phyloP scores from a whole-genome alignment of 1,140 invertebrate genomes.

The Brachionus sp. region DNA sequence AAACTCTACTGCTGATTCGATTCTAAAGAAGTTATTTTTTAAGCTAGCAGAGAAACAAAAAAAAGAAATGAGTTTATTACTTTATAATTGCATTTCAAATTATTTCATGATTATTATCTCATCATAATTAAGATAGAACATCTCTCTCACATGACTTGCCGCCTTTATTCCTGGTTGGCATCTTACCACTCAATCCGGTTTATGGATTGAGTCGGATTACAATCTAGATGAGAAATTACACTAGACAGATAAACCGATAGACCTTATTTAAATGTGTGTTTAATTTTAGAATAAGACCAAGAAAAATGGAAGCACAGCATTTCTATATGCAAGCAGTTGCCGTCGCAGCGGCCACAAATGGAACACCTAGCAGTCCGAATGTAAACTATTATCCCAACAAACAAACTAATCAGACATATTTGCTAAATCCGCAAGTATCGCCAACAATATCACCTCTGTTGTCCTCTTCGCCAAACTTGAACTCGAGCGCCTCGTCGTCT shows the following conservation, averaged over 20 bases:
- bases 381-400: background rate
- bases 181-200: slow-evolving; percentile 11
- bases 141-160: slow-evolving; percentile 11
- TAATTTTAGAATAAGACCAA: background rate
- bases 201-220: background rate
- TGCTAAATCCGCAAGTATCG: slow-evolving; percentile 21
- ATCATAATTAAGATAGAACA: slow-evolving; percentile 36
- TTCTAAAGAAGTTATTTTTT: background rate
- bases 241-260: background rate
- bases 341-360: background rate
- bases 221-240: background rate
- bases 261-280: background rate
- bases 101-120: slow-evolving; percentile 42
- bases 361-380: background rate
- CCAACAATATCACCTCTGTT: slow-evolving; percentile 7
- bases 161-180: background rate
- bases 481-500: background rate
- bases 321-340: slow-evolving; percentile 42
- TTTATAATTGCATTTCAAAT: slow-evolving; percentile 37
- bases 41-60: background rate
- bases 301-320: slow-evolving; percentile 42
- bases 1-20: background rate
- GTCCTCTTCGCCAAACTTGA: background rate
- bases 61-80: background rate
- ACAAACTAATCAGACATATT: background rate